Base-by-base conservation (phyloP, 2,888 invertebrate species). In the Cosmorhoe ocellata region DNA sequence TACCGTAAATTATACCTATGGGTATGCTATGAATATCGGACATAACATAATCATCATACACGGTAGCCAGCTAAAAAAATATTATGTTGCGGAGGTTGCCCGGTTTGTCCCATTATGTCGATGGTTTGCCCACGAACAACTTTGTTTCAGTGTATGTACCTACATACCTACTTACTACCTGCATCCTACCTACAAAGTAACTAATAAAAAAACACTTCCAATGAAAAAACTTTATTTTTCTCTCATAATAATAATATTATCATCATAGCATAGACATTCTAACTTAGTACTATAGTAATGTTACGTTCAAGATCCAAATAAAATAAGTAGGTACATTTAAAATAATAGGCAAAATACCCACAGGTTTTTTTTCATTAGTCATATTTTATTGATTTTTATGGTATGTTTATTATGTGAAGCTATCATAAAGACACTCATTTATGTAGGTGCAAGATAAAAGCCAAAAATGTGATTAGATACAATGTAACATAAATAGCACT, bases 191-290 rank as follows among this genome's bases (percentile, higher is more conserved):
- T 18, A 3, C 18, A 18, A 18, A 4, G 18, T 18, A 18, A 4
- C 3, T 18, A 18, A 18, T n/a, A n/a, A n/a, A n/a, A n/a, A 49
- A 27, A 51, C 27, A 12, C 18, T 10, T 44, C 31, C 14, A 39
- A 36, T 45, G 26, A 40, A 45, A 45, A 41, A 40, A 32, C n/a
- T 45, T 41, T 51, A 45, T 45, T 51, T 26, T 38, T 50, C 31
- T 34, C 12, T 40, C 39, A 28, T 40, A 24, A 6, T 18, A 18
- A 2, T 18, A 18, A 18, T 18, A 3, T 18, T 18, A 27, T 30
- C 33, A 44, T 28, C 27, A 49, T 31, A n/a, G n/a, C n/a, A 43
- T 31, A 30, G n/a, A 36, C 34, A 41, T 31, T 40, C 39, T 34
- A 34, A 44, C 39, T 39, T 38, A 27, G 26, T n/a, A 39, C 2